phyloP scores from a whole-genome alignment of 2,797 vertebrate genomes.

The Mormyrops attenuatus region DNA sequence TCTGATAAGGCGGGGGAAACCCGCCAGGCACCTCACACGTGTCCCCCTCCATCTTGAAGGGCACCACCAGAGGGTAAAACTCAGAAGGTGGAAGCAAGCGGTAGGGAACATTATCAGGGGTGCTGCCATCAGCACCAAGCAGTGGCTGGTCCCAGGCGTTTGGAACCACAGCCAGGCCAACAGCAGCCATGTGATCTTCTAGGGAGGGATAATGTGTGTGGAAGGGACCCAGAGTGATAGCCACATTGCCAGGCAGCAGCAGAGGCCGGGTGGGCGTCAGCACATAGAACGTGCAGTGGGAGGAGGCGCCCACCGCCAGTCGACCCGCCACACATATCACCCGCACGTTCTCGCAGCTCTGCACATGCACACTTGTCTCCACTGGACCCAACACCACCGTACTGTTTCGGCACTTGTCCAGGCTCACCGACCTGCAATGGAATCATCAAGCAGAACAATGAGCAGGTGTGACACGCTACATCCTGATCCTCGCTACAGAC shows the following conservation, averaged over 20 bases:
- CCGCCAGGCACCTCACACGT: conserved; percentile 86
- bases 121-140: conserved; percentile 63
- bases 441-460: background rate
- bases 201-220: conserved; percentile 89
- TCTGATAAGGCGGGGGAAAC: conserved; percentile 71
- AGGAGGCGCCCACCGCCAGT: conserved; percentile 70
- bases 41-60: conserved; percentile 92
- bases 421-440: conserved; percentile 73
- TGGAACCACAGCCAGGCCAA: conserved; percentile 87
- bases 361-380: conserved; percentile 74
- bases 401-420: conserved; percentile 86
- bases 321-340: conserved; percentile 76
- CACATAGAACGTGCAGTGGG: conserved; percentile 66
- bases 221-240: conserved; percentile 80
- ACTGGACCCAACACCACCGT: conserved; percentile 91
- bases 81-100: conserved; percentile 70
- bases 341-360: conserved; percentile 77
- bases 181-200: conserved; percentile 93
- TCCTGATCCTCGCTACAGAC: too few species aligned
- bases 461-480: background rate
- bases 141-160: conserved; percentile 84
- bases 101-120: conserved; percentile 56
- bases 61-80: conserved; percentile 77
- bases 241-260: conserved; percentile 77
- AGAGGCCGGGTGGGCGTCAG: conserved; percentile 82